A percentile compares a stretch with the other conserved stretches of the same genome.
These are phyloP conservation scores for Cryptus viduatorius DNA, from an alignment of 2,888 invertebrate species.

Conservation along the genomic window DNA sequence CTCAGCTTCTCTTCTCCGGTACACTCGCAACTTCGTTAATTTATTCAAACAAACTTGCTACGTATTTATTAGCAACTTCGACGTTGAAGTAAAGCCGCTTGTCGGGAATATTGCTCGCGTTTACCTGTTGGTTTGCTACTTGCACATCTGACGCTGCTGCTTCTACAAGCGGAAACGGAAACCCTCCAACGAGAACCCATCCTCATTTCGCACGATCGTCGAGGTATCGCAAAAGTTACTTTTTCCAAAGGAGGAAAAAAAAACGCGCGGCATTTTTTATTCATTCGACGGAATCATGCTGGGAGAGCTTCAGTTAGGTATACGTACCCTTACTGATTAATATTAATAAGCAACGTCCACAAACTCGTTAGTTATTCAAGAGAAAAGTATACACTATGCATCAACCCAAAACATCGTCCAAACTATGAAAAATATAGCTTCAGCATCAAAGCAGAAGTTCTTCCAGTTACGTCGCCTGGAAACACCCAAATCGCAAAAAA, in stretches of 20 bases:
- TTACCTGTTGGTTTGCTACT: slow-evolving; percentile 59
- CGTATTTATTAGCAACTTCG: slow-evolving; percentile 67
- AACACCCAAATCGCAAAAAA: neutral
- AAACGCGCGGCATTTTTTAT: slow-evolving; percentile 17
- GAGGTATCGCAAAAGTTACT: slow-evolving; percentile 21
- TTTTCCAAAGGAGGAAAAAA: neutral
- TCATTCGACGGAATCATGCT: neutral
- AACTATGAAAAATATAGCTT: neutral
- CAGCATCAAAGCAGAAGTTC: neutral
- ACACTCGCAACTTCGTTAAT: slow-evolving; percentile 67
- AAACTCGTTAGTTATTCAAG: slow-evolving; percentile 4
- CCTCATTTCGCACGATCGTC: neutral
- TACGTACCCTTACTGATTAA: neutral
- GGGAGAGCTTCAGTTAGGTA: neutral
- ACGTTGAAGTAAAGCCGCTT: slow-evolving; percentile 47
- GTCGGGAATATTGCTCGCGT: slow-evolving; percentile 64
- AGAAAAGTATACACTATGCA: neutral
- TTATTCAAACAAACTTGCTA: slow-evolving; percentile 67
- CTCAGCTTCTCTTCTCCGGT: neutral
- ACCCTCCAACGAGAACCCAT: slow-evolving; percentile 30
- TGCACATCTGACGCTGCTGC: slow-evolving; percentile 36
- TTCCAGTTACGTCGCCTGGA: neutral
- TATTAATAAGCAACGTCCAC: neutral
- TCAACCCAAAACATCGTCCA: neutral
- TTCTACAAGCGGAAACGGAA: slow-evolving; percentile 24